These are phyloP conservation scores for Marronus borbonicus DNA, from an alignment of 2,888 invertebrate species.

Conservation along the genomic window DNA sequence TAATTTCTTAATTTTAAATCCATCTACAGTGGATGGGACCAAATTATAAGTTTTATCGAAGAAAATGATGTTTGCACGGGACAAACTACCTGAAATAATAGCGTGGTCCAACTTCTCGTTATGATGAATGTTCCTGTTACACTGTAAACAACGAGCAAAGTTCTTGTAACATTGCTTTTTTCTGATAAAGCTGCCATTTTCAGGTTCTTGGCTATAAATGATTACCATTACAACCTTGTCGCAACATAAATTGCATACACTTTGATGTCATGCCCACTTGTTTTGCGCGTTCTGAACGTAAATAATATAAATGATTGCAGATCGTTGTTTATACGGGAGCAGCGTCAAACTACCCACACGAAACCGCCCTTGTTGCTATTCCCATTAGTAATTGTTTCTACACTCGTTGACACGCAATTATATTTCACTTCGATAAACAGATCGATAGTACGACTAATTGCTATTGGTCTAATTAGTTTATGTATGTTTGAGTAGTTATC, in stretches of 20 bases:
- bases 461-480: not conserved
- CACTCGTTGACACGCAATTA: constrained; percentile 14
- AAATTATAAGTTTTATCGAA: too few species aligned
- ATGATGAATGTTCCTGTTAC: too few species aligned
- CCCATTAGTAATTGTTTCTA: constrained; percentile 17
- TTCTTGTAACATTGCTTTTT: too few species aligned
- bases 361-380: constrained; percentile 1
- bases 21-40: too few species aligned
- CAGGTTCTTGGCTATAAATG: too few species aligned
- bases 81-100: too few species aligned
- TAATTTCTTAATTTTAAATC: too few species aligned
- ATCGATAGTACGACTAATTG: constrained; percentile 8
- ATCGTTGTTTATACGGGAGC: not conserved
- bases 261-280: not conserved
- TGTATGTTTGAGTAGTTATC: too few species aligned
- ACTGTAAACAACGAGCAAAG: too few species aligned
- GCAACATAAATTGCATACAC: not conserved
- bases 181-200: too few species aligned
- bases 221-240: not conserved
- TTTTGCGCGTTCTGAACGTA: not conserved
- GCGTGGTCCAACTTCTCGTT: too few species aligned
- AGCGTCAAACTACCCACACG: not conserved
- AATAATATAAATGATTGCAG: not conserved
- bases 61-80: too few species aligned
- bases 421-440: constrained; percentile 7